Percentiles rank a stretch among this genome's conserved stretches.
Evolutionary conservation across 2,888 invertebrate genomes (phyloP).

Genomic region (Lucinisca nassula): DNA sequence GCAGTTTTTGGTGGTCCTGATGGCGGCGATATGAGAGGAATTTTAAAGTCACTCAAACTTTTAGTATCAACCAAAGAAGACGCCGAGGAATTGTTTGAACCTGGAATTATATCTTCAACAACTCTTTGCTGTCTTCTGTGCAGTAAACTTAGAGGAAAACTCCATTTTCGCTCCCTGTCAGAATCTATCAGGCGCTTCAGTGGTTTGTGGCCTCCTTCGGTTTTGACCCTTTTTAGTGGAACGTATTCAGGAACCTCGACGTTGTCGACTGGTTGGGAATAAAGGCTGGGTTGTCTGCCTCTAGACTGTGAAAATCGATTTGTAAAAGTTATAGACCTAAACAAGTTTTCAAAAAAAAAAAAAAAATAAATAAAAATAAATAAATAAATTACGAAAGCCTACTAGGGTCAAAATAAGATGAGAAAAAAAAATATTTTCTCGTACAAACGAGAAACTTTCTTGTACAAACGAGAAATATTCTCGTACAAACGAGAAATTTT

Average conservation of each 20-base stretch:
- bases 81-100: not conserved
- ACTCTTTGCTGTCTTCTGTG: not conserved
- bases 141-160: constrained; percentile 64
- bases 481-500: too few species aligned
- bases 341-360: too few species aligned
- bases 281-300: not conserved
- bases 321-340: too few species aligned
- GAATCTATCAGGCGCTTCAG: constrained; percentile 35
- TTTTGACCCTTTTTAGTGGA: constrained; percentile 66
- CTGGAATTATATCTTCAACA: not conserved
- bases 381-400: too few species aligned
- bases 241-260: constrained; percentile 66
- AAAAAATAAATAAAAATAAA: too few species aligned
- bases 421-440: too few species aligned
- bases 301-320: too few species aligned
- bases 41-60: not conserved
- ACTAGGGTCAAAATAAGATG: too few species aligned
- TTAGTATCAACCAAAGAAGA: not conserved
- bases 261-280: not conserved
- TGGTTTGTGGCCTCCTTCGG: constrained; percentile 44
- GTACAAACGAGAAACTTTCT: too few species aligned
- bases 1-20: not conserved
- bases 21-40: not conserved
- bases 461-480: too few species aligned
- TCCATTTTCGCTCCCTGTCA: constrained; percentile 70